Base-by-base conservation (phyloP, 53 echinoderm and acorn worm species). In the Arbacia lixula region DNA sequence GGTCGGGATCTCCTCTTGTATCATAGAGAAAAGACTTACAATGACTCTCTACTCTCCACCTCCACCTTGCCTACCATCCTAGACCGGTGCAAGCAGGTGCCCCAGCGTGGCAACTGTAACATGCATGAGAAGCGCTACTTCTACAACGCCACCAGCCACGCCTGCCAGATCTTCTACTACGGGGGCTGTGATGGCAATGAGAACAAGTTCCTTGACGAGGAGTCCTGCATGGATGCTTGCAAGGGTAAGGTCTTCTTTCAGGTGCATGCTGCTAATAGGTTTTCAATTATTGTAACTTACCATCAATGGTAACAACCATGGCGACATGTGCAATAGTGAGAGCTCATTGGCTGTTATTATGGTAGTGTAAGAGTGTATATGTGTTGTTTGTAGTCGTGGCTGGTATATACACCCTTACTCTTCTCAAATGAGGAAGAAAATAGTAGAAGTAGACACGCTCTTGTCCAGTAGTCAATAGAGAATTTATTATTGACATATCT, bases 131-230 rank as follows among this genome's bases (percentile, higher is more conserved):
- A 57, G 46, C 46, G 85, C 21, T 92, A 71, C 88, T 92, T 85
- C 73, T 92, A 92, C 60, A 92, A 92, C 54, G 73, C 51, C 63
- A 88, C 82, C 19, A 64, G 82, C 12, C 28, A 63, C 26, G 64
- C 78, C 8, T 93, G 93, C 51, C 81, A 82, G 83, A 53, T 71
- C 5, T 93, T 87, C 56, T 16, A 60, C 34, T 93, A 90, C 52
- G 78, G 85, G 20, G 93, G 93, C 1, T 93, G 93, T 34, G 86
- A 82, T 0, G 93, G 93, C 8, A 93, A 90, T n/a, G 88, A 85
- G 1, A 93, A 93, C 42, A 60, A 46, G 12, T 93, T 90, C 71
- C 53, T 65, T 52, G 71, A 69, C 16, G 64, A 60, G 25, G 72
- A 87, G 3, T 43, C 67, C 35, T 93, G 93, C 66, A 55, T 84